Evolutionary conservation across 1,140 invertebrate species (phyloP).

Genomic region (Octopus bimaculoides): DNA sequence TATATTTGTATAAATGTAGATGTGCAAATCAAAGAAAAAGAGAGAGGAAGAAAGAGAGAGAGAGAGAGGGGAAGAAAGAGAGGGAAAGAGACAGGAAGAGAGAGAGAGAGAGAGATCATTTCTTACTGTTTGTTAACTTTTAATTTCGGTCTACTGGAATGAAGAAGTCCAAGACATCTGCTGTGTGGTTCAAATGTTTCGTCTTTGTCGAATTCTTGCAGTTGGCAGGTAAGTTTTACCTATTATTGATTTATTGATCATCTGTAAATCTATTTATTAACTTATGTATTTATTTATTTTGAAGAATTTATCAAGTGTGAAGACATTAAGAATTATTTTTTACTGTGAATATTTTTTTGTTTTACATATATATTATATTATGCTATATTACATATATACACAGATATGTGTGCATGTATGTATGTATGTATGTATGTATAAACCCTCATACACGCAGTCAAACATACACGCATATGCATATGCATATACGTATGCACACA

Average conservation of each 20-base stretch:
- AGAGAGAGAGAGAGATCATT: background rate
- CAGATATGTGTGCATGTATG: no score
- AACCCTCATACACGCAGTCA: no score
- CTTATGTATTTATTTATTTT: background rate
- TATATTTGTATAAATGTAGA: no score
- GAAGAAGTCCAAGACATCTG: background rate
- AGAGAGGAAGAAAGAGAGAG: background rate
- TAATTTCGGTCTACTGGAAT: background rate
- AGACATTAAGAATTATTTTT: no score
- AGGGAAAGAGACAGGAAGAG: background rate
- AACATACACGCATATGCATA: no score
- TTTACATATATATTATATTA: no score
- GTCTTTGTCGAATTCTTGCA: background rate
- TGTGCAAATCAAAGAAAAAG: background rate
- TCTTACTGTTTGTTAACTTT: background rate
- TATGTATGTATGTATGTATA: no score
- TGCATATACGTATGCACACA: no score
- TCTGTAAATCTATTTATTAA: background rate
- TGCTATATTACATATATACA: no score
- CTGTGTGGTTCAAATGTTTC: background rate
- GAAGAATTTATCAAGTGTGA: background rate
- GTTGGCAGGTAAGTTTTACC: background rate
- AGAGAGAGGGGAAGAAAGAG: background rate
- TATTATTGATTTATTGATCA: background rate
- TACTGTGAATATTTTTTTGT: no score